phyloP scores from a whole-genome alignment of 2,113 vertebrate genomes.

The Globicephala melas region DNA sequence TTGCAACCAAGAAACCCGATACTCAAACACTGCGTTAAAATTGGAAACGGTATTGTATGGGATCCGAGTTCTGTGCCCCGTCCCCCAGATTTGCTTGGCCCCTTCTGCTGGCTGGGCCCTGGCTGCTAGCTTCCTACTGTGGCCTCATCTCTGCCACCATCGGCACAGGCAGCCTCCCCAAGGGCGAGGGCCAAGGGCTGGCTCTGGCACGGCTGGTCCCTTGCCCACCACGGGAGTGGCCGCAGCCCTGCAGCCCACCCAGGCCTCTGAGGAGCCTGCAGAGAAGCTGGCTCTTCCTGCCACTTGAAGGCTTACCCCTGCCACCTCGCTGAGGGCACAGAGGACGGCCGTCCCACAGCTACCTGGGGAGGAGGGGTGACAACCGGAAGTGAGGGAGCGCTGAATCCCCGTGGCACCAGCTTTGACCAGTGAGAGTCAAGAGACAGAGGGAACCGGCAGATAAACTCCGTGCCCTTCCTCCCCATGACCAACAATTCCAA shows the following conservation, averaged over 20 bases:
- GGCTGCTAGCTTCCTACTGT: not conserved
- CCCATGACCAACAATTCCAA: not conserved
- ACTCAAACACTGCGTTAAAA: not conserved
- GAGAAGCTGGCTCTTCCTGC: not conserved
- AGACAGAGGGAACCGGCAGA: fast-evolving
- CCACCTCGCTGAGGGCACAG: not conserved
- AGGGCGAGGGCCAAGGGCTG: fast-evolving
- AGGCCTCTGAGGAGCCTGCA: not conserved
- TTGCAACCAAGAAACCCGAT: not conserved
- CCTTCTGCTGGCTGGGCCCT: not conserved
- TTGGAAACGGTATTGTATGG: not conserved
- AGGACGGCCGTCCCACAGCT: not conserved
- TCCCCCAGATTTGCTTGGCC: not conserved
- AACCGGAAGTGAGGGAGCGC: not conserved
- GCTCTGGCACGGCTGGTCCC: no score
- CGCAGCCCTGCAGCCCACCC: not conserved
- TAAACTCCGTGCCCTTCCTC: not conserved
- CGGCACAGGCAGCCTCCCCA: not conserved
- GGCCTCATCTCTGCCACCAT: not conserved
- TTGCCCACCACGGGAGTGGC: fast-evolving
- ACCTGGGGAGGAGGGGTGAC: not conserved
- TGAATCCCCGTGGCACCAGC: not conserved
- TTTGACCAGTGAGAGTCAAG: not conserved
- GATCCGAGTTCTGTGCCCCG: not conserved
- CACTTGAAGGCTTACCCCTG: not conserved